phyloP scores from a whole-genome alignment of 1,140 invertebrate species.

The Scylla paramamosain region DNA sequence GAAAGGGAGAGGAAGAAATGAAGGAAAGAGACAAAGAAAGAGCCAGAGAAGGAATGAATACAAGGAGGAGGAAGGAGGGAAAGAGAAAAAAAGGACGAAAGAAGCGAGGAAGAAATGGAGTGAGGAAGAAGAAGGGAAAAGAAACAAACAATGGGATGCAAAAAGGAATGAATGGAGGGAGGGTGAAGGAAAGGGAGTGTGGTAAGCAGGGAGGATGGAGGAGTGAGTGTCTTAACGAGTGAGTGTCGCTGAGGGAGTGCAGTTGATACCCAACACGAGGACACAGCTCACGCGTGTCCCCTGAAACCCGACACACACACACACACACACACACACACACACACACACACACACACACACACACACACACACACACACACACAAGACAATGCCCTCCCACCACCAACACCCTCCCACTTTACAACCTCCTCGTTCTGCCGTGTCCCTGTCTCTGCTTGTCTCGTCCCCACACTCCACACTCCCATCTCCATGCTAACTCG shows the following conservation, averaged over 20 bases:
- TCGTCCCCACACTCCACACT: no score
- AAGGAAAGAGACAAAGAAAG: neutral
- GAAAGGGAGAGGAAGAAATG: no score
- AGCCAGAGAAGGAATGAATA: neutral
- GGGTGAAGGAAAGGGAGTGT: neutral
- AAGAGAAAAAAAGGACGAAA: neutral
- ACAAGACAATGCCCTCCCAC: no score
- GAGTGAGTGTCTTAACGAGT: no score
- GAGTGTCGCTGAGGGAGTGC: neutral
- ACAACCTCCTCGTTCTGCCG: no score
- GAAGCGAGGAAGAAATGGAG: neutral
- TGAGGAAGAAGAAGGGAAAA: neutral
- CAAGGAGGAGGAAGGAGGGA: neutral
- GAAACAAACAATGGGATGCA: neutral
- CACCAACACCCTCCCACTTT: no score
- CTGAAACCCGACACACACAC: slow-evolving; percentile 9
- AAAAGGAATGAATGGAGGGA: neutral
- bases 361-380: no score
- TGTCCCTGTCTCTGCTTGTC: no score
- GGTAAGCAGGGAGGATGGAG: neutral
- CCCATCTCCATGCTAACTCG: no score
- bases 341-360: no score
- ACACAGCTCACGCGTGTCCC: neutral
- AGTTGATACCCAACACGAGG: neutral
- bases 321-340: slow-evolving; percentile 5